Conservation (phyloP, 1,140 invertebrate species). For the Acromyrmex charruanus region DNA sequence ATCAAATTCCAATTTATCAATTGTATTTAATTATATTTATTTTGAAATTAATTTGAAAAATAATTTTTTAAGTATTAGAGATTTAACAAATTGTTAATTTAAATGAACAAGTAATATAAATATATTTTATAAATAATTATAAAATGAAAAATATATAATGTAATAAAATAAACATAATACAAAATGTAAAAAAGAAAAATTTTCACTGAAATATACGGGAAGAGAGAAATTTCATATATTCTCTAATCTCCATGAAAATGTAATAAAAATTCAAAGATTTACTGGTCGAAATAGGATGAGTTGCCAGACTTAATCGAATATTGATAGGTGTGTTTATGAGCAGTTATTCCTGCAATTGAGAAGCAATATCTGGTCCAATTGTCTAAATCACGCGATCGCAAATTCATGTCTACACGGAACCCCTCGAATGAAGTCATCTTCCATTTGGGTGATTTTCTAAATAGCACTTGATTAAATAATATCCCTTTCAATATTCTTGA, state of each 20-base stretch:
- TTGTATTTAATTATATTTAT: slow-evolving; percentile 2
- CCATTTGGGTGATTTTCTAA: slow-evolving; percentile 66
- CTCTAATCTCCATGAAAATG: too few species aligned
- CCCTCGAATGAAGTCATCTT: slow-evolving; percentile 69
- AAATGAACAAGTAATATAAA: background rate
- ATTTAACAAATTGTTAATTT: background rate
- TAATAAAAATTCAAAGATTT: background rate
- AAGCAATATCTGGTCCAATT: slow-evolving; percentile 52
- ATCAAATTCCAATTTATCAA: background rate
- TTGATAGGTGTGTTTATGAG: slow-evolving; percentile 47
- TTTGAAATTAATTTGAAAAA: slow-evolving; percentile 2
- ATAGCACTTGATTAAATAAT: slow-evolving; percentile 66
- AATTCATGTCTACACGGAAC: slow-evolving; percentile 65
- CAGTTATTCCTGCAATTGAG: slow-evolving; percentile 42
- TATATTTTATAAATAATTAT: slow-evolving; percentile 8
- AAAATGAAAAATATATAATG: background rate
- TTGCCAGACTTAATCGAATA: slow-evolving; percentile 22
- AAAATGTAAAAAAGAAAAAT: background rate
- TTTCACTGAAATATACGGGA: background rate
- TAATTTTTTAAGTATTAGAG: background rate
- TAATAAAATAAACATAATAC: background rate
- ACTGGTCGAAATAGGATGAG: slow-evolving; percentile 5
- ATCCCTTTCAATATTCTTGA: slow-evolving; percentile 70
- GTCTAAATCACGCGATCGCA: slow-evolving; percentile 61
- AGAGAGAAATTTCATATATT: slow-evolving; percentile 10